Percentiles rank a stretch among this genome's conserved stretches.
phyloP scores from a whole-genome alignment of 2,888 invertebrate genomes.

The Pyralis farinalis region DNA sequence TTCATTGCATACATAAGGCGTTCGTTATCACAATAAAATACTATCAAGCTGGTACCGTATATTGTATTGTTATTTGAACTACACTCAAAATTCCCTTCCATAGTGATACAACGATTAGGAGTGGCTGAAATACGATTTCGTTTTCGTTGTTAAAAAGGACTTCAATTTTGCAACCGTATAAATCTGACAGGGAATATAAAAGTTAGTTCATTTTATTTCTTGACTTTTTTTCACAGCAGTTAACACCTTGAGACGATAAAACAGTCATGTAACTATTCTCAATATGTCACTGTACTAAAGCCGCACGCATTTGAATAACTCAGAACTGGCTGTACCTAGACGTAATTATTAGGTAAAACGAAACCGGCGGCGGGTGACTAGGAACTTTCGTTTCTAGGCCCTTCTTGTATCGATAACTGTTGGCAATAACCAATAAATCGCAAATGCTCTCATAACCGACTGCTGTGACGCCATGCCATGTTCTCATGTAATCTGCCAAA shows the following conservation, averaged over 20 bases:
- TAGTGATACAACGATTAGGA: too few species aligned
- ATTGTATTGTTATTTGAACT: too few species aligned
- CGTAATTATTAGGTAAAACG: conserved; percentile 40
- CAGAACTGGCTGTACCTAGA: conserved; percentile 26
- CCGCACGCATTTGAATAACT: conserved; percentile 25
- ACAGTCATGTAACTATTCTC: conserved; percentile 15
- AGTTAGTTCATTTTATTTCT: too few species aligned
- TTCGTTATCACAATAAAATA: too few species aligned
- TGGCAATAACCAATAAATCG: conserved; percentile 13
- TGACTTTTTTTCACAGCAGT: not conserved
- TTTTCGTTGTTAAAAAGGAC: too few species aligned
- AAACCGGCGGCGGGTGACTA: conserved; percentile 35
- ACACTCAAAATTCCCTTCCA: too few species aligned
- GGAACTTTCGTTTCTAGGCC: conserved; percentile 33
- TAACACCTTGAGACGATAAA: not conserved
- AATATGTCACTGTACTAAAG: conserved; percentile 11
- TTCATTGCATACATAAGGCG: too few species aligned
- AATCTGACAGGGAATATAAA: too few species aligned
- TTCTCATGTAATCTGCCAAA: conserved; percentile 5
- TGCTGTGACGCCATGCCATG: conserved; percentile 8
- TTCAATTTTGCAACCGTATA: too few species aligned
- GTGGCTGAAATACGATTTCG: too few species aligned
- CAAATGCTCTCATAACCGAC: conserved; percentile 17
- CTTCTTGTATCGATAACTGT: conserved; percentile 11
- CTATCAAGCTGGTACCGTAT: too few species aligned